Evolutionary conservation across 2,888 invertebrate species (phyloP).

Genomic region (Spisula solida): DNA sequence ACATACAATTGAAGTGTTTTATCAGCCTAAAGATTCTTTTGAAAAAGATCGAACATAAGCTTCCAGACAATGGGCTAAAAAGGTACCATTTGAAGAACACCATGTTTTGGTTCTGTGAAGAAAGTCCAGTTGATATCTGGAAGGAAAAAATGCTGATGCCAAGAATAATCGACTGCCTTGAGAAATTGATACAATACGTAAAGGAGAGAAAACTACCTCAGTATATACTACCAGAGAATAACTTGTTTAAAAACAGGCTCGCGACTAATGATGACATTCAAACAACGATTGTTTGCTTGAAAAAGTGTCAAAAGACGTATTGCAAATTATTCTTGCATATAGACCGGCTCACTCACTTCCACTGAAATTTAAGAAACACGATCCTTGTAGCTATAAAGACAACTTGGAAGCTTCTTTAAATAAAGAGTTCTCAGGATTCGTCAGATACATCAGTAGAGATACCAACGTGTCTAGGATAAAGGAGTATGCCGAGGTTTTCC

Average conservation of each 20-base stretch:
- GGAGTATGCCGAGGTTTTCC: no score
- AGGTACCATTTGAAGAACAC: constrained; percentile 4
- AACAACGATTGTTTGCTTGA: background rate
- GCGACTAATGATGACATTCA: background rate
- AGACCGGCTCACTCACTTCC: no score
- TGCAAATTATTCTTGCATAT: background rate
- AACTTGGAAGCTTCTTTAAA: no score
- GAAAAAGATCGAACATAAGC: background rate
- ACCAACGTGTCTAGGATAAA: no score
- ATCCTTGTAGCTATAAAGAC: no score
- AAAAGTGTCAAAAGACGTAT: background rate
- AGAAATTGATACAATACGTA: background rate
- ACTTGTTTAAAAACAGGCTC: background rate
- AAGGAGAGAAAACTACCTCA: background rate
- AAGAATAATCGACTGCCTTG: background rate
- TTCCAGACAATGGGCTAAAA: background rate
- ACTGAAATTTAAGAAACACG: no score
- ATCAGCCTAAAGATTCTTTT: background rate
- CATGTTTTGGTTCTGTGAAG: constrained; percentile 24
- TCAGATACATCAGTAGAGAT: no score
- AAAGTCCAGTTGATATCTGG: background rate
- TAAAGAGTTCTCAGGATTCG: no score
- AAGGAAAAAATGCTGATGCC: background rate
- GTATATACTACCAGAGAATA: constrained; percentile 17
- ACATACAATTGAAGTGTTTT: constrained; percentile 21